Evolutionary conservation across 2,113 vertebrate genomes (phyloP).

Genomic region (Burhinus bistriatus): DNA sequence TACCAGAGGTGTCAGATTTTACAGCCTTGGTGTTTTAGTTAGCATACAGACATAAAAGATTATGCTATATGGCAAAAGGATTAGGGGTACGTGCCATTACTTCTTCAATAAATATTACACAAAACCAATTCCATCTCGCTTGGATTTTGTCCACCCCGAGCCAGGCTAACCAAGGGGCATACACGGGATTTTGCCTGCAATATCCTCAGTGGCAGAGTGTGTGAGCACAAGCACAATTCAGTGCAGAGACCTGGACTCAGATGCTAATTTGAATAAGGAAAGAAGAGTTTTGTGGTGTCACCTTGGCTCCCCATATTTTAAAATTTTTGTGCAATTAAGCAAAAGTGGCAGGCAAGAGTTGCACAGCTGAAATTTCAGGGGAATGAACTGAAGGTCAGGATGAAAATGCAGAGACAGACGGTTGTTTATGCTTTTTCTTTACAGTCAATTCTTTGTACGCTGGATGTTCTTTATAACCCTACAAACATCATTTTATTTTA

Average conservation of each 20-base stretch:
- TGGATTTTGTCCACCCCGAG: not conserved
- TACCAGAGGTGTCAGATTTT: conserved; percentile 5
- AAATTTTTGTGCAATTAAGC: conserved; percentile 14
- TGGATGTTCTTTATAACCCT: conserved; percentile 45
- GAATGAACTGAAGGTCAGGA: conserved; percentile 47
- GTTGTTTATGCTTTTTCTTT: conserved; percentile 47
- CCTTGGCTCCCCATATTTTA: not conserved
- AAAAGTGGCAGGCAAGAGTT: not conserved
- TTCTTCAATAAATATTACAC: not conserved
- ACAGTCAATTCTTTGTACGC: conserved; percentile 2
- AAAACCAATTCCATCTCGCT: not conserved
- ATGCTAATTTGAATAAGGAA: not conserved
- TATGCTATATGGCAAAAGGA: not conserved
- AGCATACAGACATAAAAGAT: not conserved
- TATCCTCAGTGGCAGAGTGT: not conserved
- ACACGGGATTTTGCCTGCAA: not conserved
- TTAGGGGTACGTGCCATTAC: not conserved
- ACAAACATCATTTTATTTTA: conserved; percentile 59
- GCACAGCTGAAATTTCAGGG: conserved; percentile 33
- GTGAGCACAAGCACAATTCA: not conserved
- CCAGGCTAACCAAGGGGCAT: not conserved
- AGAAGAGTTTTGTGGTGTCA: not conserved
- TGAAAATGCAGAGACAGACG: conserved; percentile 44
- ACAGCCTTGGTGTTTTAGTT: not conserved
- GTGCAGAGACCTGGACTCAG: not conserved